Conservation (phyloP, 2,797 vertebrate genomes). For the Sternarchorhynchus goeldii region DNA sequence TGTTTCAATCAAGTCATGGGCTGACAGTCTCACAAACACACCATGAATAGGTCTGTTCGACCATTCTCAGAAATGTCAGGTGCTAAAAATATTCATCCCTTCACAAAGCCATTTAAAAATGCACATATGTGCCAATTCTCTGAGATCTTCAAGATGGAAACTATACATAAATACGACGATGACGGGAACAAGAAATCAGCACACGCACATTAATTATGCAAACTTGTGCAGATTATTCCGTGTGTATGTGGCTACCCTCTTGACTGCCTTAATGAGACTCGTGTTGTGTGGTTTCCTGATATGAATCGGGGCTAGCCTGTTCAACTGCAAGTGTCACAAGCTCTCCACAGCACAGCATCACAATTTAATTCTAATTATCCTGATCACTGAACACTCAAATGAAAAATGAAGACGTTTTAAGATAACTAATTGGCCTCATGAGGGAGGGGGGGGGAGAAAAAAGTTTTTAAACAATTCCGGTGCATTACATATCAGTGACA, state of each 20-base stretch:
- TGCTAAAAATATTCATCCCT: background rate
- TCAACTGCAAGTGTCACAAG: conserved; percentile 30
- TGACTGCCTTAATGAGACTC: conserved; percentile 72
- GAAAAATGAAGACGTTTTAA: conserved; percentile 87
- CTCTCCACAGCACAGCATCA: conserved; percentile 75
- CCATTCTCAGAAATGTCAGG: background rate
- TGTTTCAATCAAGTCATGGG: conserved; percentile 1
- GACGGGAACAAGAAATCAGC: background rate
- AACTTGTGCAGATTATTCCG: conserved; percentile 62
- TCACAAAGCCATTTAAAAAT: background rate
- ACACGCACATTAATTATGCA: conserved; percentile 2
- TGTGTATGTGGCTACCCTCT: conserved; percentile 65
- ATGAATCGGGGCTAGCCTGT: conserved; percentile 49
- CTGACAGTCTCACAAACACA: background rate
- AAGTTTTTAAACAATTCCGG: conserved; percentile 8
- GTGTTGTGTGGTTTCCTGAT: conserved; percentile 71
- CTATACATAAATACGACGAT: background rate
- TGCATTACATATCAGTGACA: background rate
- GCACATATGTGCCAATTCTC: too few species aligned
- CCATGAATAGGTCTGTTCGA: background rate
- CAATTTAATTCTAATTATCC: conserved; percentile 90
- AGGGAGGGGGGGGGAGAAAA: conserved; percentile 58
- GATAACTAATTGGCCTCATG: conserved; percentile 84
- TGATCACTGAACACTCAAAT: conserved; percentile 84
- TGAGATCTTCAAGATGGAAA: background rate